Evolutionary conservation across 1,140 invertebrate genomes (phyloP).

Genomic region (Hestina assimilis): DNA sequence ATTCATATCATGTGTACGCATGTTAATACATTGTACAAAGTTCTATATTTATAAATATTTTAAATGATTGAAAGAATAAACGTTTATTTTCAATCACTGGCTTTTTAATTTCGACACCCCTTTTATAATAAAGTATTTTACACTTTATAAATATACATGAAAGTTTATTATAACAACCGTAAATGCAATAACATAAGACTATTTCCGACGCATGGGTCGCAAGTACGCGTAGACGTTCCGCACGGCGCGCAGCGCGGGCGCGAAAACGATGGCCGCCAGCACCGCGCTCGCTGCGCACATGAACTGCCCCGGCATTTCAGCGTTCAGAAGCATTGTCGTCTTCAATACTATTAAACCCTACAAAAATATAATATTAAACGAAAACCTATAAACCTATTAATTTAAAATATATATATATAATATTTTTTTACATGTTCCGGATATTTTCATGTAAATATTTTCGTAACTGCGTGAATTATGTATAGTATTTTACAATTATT

Average conservation of each 20-base stretch:
- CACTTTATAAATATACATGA: no score
- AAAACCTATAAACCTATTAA: no score
- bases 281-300: conserved; percentile 38
- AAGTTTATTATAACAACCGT: no score
- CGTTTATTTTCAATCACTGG: conserved; percentile 59
- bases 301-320: conserved; percentile 43
- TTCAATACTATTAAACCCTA: conserved; percentile 44
- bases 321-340: conserved; percentile 21
- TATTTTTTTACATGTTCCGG: no score
- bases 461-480: no score
- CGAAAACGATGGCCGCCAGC: conserved; percentile 33
- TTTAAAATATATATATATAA: no score
- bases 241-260: conserved; percentile 47
- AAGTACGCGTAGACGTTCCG: conserved; percentile 40
- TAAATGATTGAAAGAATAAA: conserved; percentile 77
- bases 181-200: no score
- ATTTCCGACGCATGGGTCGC: not conserved
- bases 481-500: no score
- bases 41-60: conserved; percentile 76
- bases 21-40: conserved; percentile 73
- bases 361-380: no score
- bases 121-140: no score
- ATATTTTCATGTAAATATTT: no score
- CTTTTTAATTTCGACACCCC: conserved; percentile 19
- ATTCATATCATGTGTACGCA: conserved; percentile 54